Conservation (phyloP, 2,113 vertebrate genomes). For the Smithornis capensis region DNA sequence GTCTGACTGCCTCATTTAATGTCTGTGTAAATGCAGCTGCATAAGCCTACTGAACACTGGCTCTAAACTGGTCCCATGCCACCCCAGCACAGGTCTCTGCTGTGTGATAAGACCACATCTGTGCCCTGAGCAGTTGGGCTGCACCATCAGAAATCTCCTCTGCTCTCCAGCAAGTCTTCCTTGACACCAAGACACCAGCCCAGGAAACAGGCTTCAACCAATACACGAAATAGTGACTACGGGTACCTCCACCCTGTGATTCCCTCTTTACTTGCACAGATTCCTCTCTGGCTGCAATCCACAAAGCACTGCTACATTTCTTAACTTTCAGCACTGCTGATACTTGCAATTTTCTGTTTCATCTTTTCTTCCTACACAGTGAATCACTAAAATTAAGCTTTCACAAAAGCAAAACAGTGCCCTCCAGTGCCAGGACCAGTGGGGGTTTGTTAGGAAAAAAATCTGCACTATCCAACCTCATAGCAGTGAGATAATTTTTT, state of each 20-base stretch:
- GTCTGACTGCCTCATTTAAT: background rate
- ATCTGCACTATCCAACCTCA: background rate
- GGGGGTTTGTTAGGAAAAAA: background rate
- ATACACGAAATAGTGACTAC: background rate
- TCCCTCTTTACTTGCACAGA: background rate
- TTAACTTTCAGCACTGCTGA: background rate
- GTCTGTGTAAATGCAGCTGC: background rate
- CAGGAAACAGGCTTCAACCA: background rate
- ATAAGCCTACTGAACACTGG: background rate
- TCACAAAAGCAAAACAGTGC: background rate
- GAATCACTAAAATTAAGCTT: background rate
- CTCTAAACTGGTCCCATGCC: background rate
- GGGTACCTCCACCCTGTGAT: background rate
- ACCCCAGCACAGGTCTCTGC: background rate
- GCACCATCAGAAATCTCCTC: background rate
- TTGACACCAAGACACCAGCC: background rate
- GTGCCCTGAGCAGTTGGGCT: background rate
- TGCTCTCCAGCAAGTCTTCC: background rate
- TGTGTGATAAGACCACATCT: fast-evolving
- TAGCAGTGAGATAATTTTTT: background rate
- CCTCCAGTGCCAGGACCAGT: background rate
- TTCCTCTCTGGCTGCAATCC: background rate
- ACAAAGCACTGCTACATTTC: background rate
- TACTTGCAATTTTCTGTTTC: background rate
- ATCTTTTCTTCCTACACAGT: background rate